These are phyloP conservation scores for Corvus hawaiiensis DNA, from an alignment of 2,113 vertebrate genomes.

Conservation along the genomic window DNA sequence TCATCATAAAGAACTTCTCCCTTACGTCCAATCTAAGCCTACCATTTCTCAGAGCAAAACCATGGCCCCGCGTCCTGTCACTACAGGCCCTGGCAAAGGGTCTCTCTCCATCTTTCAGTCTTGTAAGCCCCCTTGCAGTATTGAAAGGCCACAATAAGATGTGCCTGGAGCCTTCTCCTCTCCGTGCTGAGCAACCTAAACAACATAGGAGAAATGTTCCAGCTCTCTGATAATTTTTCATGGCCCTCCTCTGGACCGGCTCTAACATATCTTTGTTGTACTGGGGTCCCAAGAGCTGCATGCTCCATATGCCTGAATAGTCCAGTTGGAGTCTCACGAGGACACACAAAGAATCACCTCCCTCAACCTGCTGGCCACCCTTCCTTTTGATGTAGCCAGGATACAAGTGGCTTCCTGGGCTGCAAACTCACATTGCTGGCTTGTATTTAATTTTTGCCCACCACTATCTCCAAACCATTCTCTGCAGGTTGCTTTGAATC, in stretches of 20 bases:
- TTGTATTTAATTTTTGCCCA: background rate
- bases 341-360: background rate
- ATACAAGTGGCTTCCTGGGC: background rate
- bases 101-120: background rate
- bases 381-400: background rate
- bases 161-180: background rate
- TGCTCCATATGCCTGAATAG: background rate
- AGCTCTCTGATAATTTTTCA: background rate
- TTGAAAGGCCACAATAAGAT: rapidly evolving
- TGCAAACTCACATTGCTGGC: background rate
- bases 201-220: background rate
- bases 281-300: background rate
- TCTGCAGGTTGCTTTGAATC: background rate
- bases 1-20: background rate
- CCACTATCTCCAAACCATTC: background rate
- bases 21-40: background rate
- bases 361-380: background rate
- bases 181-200: background rate
- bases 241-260: background rate
- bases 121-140: background rate
- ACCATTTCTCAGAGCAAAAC: background rate
- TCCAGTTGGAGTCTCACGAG: background rate
- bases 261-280: background rate
- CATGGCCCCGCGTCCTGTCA: background rate
- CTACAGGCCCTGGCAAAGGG: background rate